Base-by-base conservation (phyloP, 2,888 invertebrate species). In the Synanthedon myopaeformis region DNA sequence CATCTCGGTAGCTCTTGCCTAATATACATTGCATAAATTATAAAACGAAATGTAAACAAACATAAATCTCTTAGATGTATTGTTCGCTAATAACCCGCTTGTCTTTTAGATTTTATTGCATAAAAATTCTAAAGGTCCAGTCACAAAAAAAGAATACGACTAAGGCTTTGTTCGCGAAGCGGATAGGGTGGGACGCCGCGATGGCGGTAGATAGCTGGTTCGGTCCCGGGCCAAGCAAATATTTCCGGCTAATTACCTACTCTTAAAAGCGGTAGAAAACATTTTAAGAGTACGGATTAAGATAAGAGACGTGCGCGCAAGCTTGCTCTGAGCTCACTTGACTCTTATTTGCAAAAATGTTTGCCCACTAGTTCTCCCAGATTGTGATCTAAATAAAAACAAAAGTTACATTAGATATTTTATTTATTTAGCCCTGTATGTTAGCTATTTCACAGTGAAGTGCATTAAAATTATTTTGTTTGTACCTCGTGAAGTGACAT, bases 141-240 rank as follows among this genome's bases (percentile, higher is more conserved):
- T 62, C 53, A 54, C 52, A 56, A 61, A 58, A 57, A 56, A 59
- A 55, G 54, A 65, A 60, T 59, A 55, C 53, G 54, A 51, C 53
- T 55, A 57, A 10, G 35, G 65, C 69, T 77, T 80, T 76, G 73
- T 77, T 73, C 59, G 61, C 58, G 58, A 72, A 59, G 63, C 19
- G 66, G 65, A 65, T 63, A 65, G 60, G 55, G 55, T 57, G 60
- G 58, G 75, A 63, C 82, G 78, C 76, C 79, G 63, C 66, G 81
- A 82, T 82, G 81, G 59, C 77, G 76, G 65, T 63, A 61, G 82
- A 82, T 83, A 79, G 72, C 62, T 53, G 60, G 69, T 74, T 76
- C 72, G 75, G 60, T 53, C 68, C 58, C 64, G 57, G 68, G 61
- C 64, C 63, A 64, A 58, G 74, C 72, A 71, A 77, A 81, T 79